These are phyloP conservation scores for Trypoxylus dichotomus DNA, from an alignment of 1,140 invertebrate genomes.

Conservation along the genomic window DNA sequence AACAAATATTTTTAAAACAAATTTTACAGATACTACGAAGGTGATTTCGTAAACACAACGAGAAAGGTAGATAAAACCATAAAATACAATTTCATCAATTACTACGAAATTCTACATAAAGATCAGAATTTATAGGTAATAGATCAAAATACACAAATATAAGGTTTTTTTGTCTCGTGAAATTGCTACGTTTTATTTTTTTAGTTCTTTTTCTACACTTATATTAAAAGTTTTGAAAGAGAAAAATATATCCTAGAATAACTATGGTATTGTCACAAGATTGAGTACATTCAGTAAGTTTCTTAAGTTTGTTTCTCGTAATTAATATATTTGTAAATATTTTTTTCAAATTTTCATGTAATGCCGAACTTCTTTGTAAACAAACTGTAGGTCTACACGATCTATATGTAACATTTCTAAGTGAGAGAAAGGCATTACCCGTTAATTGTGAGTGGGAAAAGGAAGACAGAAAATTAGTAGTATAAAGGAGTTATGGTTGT, in stretches of 20 bases:
- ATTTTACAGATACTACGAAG: neutral
- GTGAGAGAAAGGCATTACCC: neutral
- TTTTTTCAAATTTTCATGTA: neutral
- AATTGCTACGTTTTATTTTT: neutral
- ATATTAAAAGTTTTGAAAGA: conserved; percentile 30
- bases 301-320: conserved; percentile 34
- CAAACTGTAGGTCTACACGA: neutral
- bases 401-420: neutral
- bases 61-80: neutral
- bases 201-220: neutral
- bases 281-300: conserved; percentile 46
- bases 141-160: neutral
- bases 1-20: conserved; percentile 11
- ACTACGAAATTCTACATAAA: neutral
- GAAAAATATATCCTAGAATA: conserved; percentile 43
- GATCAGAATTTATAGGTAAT: neutral
- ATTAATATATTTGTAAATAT: neutral
- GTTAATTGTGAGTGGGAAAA: neutral
- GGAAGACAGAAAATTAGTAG: neutral
- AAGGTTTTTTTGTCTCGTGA: neutral
- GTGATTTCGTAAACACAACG: neutral
- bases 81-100: neutral
- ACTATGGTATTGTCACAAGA: conserved; percentile 51
- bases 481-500: too few species aligned
- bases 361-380: neutral